Evolutionary conservation across 2,888 invertebrate genomes (phyloP), one percentile per base, ranked within the genome.

Genomic region (Pardosa pseudoannulata): DNA sequence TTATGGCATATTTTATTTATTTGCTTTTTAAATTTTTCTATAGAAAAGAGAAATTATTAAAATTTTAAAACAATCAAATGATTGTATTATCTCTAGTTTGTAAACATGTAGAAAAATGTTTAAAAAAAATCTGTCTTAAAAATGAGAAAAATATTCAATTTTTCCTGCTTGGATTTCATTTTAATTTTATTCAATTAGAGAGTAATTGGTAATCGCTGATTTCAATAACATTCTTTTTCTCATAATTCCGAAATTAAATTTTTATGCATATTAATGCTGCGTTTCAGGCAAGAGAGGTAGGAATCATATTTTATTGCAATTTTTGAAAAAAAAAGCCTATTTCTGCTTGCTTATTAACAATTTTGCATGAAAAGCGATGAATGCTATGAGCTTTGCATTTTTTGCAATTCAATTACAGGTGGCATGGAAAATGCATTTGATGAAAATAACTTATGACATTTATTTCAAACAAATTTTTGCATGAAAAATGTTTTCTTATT

Each of bases 221-320:
- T 16, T 46, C 1, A 6, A 19, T 56, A 9, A 56, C 6, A 3
- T 56, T 56, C 2, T 56, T 56, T 56, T 56, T 7, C 16, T 23
- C 23, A 56, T 56, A 23, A 56, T 6, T 11, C 19, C n/a, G 13
- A 62, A 62, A 62, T 27, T 62, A 32, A 73, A 73, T 19, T 36
- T 32, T 73, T 73, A 31, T 73, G 19, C 56, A 36, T 62, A 32
- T 73, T 73, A 73, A 73, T 73, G 73, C 73, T 73, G 73, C 73
- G 16, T 62, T 73, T 62, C 73, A 73, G 73, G 73, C 73, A 23
- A 73, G 56, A 73, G 62, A 73, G 73, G 73, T 73, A 73, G 73
- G 73, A 73, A 29, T 50, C 19, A 28, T 50, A 50, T 72, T 62
- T 62, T 36, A 32, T 73, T 16, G 13, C 31, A 36, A 56, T 50